Evolutionary conservation across 1,140 invertebrate species (phyloP), one percentile per base, ranked within the genome.

Genomic region (Pissodes strobi): DNA sequence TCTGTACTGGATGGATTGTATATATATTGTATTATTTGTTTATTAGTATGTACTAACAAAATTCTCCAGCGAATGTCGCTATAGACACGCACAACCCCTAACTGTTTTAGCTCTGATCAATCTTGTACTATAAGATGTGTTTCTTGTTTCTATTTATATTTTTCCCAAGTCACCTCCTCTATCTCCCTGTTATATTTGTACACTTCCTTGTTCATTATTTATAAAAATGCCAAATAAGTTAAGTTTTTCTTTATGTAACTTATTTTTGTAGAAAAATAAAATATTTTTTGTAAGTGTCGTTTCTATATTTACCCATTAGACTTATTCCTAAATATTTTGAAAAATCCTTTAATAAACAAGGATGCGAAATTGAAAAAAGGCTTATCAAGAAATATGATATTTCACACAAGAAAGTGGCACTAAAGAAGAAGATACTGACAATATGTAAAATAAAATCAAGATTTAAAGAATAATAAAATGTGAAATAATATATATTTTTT

Each of bases 161-260:
- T 68, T 51, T 65, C 43, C 55, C 58, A 39, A 53, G 38, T 63
- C 57, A 61, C 38, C 57, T 69, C 39, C 65, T 61, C 53, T 67
- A 72, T 62, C 55, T 58, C 61, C 65, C 60, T 70, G 59, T 71
- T 66, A 68, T 71, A 66, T 63, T 64, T 68, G 45, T 45, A 30
- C 18, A 64, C 34, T 22, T 68, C 27, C 30, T 68, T 69, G 57
- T 70, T 68, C 63, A 49, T 71, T 68, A 70, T 70, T 69, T 68
- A 66, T 67, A 56, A 48, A 56, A 64, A 52, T 53, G 59, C 59
- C 59, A 64, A 64, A 64, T 64, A 64, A 64, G 61, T 56, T 64
- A 64, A 64, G 61, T 64, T 62, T 45, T 58, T 64, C 43, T 56
- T 21, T 39, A 15, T 64, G 15, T 64, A 64, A 64, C 61, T 64